These are phyloP conservation scores for Poecilia velifera DNA, from an alignment of 2,797 vertebrate genomes.

Conservation along the genomic window DNA sequence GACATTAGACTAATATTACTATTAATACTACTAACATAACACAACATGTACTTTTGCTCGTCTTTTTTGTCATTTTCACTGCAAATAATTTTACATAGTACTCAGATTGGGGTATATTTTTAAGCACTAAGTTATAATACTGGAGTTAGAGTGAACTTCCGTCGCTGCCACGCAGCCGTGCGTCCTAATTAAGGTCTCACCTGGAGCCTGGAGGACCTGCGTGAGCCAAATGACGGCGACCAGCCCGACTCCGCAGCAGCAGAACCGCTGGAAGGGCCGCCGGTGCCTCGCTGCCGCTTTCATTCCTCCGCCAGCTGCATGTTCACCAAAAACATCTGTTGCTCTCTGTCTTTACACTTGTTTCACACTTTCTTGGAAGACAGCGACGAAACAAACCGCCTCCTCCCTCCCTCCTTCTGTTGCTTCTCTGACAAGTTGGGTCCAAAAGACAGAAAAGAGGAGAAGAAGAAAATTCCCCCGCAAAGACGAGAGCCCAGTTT, in stretches of 20 bases:
- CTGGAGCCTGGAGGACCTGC: slow-evolving; percentile 78
- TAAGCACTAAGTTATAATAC: background rate
- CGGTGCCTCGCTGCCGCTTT: slow-evolving; percentile 73
- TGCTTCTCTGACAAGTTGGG: slow-evolving; percentile 68
- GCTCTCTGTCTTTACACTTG: slow-evolving; percentile 61
- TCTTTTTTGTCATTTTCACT: background rate
- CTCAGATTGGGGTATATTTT: background rate
- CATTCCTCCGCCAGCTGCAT: slow-evolving; percentile 75
- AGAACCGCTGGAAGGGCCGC: slow-evolving; percentile 81
- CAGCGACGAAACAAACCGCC: slow-evolving; percentile 24
- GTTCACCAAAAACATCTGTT: slow-evolving; percentile 71
- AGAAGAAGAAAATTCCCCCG: slow-evolving; percentile 11
- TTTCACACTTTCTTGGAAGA: slow-evolving; percentile 59
- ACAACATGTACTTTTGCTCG: background rate
- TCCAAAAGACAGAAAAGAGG: slow-evolving; percentile 24
- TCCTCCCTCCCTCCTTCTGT: slow-evolving; percentile 18
- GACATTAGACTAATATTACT: background rate
- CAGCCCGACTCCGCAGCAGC: slow-evolving; percentile 80
- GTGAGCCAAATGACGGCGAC: slow-evolving; percentile 76
- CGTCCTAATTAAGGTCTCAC: slow-evolving; percentile 68
- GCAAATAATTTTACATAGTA: background rate
- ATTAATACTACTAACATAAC: background rate
- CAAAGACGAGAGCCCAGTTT: slow-evolving; percentile 25
- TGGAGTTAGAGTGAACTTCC: background rate
- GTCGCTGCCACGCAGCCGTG: background rate